These are phyloP conservation scores for Phocoena sinus DNA, from an alignment of 2,113 vertebrate species.

Conservation along the genomic window DNA sequence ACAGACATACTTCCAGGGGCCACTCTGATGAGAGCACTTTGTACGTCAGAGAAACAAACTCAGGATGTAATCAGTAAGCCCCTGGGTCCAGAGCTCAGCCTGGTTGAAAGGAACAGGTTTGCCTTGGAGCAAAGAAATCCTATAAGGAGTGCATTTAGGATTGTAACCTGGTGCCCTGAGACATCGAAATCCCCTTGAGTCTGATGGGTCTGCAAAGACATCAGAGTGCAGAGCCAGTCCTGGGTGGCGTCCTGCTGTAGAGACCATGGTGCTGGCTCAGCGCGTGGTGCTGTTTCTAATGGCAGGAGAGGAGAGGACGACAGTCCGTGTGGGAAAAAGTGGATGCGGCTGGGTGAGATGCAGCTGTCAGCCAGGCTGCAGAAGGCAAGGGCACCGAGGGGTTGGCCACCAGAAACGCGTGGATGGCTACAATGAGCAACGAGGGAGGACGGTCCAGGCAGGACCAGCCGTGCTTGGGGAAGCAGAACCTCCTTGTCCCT, in stretches of 20 bases:
- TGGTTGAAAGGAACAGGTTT: not conserved
- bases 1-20: not conserved
- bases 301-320: not conserved
- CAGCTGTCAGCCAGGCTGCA: too few relatives aligned
- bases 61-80: not conserved
- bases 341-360: accelerated
- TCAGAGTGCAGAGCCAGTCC: not conserved
- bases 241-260: not conserved
- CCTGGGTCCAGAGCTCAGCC: not conserved
- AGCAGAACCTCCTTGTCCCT: not conserved
- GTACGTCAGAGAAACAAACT: not conserved
- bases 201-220: not conserved
- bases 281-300: not conserved
- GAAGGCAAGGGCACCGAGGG: accelerated
- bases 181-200: not conserved
- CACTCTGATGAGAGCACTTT: too few relatives aligned
- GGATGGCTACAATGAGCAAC: accelerated
- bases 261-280: not conserved
- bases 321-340: not conserved
- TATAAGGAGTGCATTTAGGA: not conserved
- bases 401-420: accelerated
- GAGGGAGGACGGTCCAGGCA: not conserved
- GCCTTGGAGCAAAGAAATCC: not conserved
- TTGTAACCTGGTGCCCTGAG: too few relatives aligned
- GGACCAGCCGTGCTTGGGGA: accelerated